Evolutionary conservation across 1,140 invertebrate genomes (phyloP), one percentile per base, ranked within the genome.

Genomic region (Euura saliciscinereae): DNA sequence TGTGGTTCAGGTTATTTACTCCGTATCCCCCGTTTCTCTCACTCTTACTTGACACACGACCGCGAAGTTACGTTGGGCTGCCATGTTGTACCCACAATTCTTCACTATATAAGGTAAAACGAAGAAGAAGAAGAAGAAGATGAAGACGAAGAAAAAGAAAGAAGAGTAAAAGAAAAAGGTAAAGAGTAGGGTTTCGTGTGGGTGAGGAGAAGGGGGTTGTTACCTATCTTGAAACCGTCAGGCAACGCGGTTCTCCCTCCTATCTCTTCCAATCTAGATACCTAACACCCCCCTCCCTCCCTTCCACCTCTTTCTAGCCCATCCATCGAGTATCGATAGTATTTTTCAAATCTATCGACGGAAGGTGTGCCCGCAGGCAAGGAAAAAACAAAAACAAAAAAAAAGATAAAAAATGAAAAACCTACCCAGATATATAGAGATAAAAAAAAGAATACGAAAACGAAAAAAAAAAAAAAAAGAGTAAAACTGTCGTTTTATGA

Each of bases 281-380:
- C 51, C 51, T 8, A 28, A 28, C 28, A 11, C 46, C 46, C 70
- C 69, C 73, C 71, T 71, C 74, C 70, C 72, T 71, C 78, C 71
- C 45, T 65, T 51, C 66, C 65, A 66, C 68, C 70, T 70, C 59
- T 73, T 11, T 51, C 51, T 3, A 59, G 13, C 51, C 51, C 51
- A 59, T 11, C 51, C 51, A 8, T n/a, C 8, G 13, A 59, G 51
- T n/a, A n/a, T 59, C 51, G 51, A 59, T 59, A n/a, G 51, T 59
- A 59, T 59, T 59, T 59, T 59, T 59, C 51, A 59, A 59, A 59
- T 59, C 51, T 8, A 59, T 8, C 51, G 51, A 59, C 51, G 51
- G 51, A 59, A 59, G 51, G 6, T 59, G 13, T 28, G 28, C 28
- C 28, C 28, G 28, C 28, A 28, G 28, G 28, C 28, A 28, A 28